phyloP scores from a whole-genome alignment of 2,113 vertebrate species.

The Saimiri boliviensis region DNA sequence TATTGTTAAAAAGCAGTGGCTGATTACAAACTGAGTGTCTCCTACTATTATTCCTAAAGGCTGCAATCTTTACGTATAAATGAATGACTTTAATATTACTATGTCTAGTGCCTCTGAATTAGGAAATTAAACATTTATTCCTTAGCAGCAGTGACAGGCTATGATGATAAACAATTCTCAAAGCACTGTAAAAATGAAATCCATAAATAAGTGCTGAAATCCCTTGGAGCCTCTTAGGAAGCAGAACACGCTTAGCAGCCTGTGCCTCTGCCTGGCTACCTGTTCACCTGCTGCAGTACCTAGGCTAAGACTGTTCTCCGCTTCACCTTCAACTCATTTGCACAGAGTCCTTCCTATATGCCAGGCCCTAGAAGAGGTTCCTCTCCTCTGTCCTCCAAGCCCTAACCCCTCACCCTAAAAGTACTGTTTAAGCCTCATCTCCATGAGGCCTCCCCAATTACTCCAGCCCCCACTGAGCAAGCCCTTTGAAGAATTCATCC shows the following conservation, averaged over 20 bases:
- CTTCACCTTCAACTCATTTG: not conserved
- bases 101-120: slow-evolving; percentile 24
- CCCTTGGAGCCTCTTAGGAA: not conserved
- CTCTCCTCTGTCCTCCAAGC: not conserved
- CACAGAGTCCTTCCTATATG: not conserved
- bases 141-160: not conserved
- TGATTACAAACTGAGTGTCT: not conserved
- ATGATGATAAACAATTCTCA: not conserved
- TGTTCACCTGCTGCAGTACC: rapidly evolving
- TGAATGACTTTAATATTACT: not conserved
- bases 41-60: not conserved
- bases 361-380: not conserved
- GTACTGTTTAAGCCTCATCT: not conserved
- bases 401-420: not conserved
- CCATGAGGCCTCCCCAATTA: not conserved
- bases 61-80: slow-evolving; percentile 28
- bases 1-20: not conserved
- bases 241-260: not conserved
- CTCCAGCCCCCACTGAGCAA: not conserved
- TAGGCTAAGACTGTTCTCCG: not conserved
- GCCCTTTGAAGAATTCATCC: not conserved
- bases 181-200: not conserved
- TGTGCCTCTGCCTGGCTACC: rapidly evolving
- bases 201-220: not conserved
- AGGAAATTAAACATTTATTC: slow-evolving; percentile 41